phyloP scores from a whole-genome alignment of 1,140 invertebrate genomes.

The Brachionus sp. region DNA sequence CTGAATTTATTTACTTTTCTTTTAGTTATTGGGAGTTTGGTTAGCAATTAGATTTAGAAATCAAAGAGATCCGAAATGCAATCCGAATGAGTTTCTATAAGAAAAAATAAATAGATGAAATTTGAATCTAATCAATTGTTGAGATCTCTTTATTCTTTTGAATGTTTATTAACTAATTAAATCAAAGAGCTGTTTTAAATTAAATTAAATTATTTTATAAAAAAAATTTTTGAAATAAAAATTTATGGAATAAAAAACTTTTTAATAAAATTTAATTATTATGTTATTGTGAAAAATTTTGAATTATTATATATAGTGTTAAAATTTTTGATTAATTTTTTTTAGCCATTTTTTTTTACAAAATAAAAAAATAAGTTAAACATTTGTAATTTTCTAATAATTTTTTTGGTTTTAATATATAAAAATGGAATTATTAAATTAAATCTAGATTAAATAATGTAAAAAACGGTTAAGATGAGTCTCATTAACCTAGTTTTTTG shows the following conservation, averaged over 20 bases:
- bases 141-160: constrained; percentile 28
- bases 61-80: constrained; percentile 90
- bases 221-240: background rate
- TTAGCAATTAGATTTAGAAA: constrained; percentile 91
- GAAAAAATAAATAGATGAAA: constrained; percentile 44
- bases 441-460: no score
- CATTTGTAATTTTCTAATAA: no score
- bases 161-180: constrained; percentile 46
- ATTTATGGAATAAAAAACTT: background rate
- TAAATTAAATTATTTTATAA: background rate
- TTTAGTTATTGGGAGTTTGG: constrained; percentile 91
- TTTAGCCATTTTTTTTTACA: no score
- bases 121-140: background rate
- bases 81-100: constrained; percentile 92
- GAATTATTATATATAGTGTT: no score
- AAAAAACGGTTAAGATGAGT: no score
- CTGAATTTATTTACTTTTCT: constrained; percentile 56
- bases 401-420: no score
- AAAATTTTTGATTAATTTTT: no score
- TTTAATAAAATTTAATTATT: no score
- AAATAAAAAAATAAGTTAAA: no score
- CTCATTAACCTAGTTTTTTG: no score
- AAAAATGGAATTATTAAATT: no score
- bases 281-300: no score
- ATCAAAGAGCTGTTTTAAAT: background rate